Evolutionary conservation across 1,140 invertebrate genomes (phyloP).

Genomic region (Hormaphis cornu): DNA sequence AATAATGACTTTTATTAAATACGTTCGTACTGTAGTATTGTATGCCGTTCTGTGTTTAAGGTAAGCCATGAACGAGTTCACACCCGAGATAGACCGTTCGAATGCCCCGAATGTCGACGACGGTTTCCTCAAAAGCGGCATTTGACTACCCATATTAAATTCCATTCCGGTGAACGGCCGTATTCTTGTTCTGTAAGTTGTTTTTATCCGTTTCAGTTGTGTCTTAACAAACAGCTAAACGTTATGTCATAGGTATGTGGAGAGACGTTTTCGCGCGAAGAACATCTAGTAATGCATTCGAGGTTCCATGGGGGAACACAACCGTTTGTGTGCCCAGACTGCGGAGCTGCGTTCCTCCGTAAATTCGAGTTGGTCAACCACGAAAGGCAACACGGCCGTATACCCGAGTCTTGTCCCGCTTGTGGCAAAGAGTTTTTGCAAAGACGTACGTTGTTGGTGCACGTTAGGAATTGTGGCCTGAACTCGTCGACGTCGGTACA

Average conservation of each 20-base stretch:
- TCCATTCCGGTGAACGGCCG: conserved; percentile 76
- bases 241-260: conserved; percentile 55
- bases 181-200: conserved; percentile 59
- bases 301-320: conserved; percentile 67
- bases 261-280: conserved; percentile 77
- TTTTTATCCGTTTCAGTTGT: background rate
- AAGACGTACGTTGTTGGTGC: conserved; percentile 65
- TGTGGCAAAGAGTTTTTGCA: conserved; percentile 76
- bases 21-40: background rate
- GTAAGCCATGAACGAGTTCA: conserved; percentile 47
- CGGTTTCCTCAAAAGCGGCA: conserved; percentile 70
- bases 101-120: conserved; percentile 69
- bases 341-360: conserved; percentile 68
- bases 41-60: conserved; percentile 19
- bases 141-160: conserved; percentile 74
- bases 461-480: conserved; percentile 42
- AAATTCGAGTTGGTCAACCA: conserved; percentile 78
- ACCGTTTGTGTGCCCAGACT: conserved; percentile 71
- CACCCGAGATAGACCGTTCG: conserved; percentile 66
- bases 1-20: background rate
- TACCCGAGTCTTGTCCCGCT: conserved; percentile 68
- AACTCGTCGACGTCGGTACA: conserved; percentile 28
- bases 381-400: conserved; percentile 63
- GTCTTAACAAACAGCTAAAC: background rate
- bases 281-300: conserved; percentile 51